phyloP scores from a whole-genome alignment of 2,797 vertebrate genomes.

The Chromis chromis region DNA sequence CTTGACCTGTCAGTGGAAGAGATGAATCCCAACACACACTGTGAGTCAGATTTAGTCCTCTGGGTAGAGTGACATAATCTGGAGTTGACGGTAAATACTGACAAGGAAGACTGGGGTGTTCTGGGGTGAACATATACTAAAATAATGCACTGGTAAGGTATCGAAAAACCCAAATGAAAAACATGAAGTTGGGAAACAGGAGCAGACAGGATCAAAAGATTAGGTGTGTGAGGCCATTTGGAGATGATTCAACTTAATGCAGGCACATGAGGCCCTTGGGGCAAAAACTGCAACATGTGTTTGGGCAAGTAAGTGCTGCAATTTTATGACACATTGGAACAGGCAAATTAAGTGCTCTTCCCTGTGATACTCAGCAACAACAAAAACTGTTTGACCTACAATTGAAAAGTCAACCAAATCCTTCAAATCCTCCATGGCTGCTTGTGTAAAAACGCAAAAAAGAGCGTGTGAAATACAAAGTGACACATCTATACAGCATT shows the following conservation, averaged over 20 bases:
- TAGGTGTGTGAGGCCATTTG: neutral
- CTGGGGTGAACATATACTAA: neutral
- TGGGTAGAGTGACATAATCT: neutral
- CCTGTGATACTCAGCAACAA: conserved; percentile 8
- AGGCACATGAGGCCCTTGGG: conserved; percentile 4
- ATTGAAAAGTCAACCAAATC: neutral
- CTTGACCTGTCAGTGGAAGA: conserved; percentile 22
- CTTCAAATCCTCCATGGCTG: neutral
- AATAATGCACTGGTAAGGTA: no score
- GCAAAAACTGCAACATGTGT: conserved; percentile 34
- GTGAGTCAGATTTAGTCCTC: neutral
- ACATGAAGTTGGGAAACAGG: neutral
- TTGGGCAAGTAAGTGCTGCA: conserved; percentile 40
- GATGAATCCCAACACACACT: conserved; percentile 31
- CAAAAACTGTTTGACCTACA: conserved; percentile 3
- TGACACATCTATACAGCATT: neutral
- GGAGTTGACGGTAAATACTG: neutral
- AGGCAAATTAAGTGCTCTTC: conserved; percentile 16
- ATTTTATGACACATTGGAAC: conserved; percentile 46
- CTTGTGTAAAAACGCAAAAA: neutral
- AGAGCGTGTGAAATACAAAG: neutral
- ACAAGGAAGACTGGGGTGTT: neutral
- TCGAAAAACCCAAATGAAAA: no score
- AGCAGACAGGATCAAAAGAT: neutral
- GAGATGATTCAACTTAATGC: neutral